Percentiles rank a stretch among this genome's conserved stretches.
phyloP scores from a whole-genome alignment of 2,113 vertebrate species.

The Pogona vitticeps region DNA sequence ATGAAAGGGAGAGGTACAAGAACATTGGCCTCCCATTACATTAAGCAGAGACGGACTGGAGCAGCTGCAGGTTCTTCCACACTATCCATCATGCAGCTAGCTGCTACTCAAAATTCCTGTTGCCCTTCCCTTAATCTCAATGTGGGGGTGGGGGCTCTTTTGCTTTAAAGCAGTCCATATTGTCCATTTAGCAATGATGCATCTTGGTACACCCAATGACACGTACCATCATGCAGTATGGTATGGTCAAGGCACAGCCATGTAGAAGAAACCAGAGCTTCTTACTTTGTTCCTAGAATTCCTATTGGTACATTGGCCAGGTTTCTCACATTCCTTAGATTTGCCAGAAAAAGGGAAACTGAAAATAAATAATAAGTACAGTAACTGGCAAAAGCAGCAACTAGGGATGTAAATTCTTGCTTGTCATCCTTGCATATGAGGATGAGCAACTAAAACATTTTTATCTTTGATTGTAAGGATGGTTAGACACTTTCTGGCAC shows the following conservation, averaged over 20 bases:
- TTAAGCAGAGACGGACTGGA: neutral
- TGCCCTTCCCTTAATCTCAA: neutral
- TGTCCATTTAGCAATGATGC: neutral
- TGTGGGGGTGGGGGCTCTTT: fast-evolving
- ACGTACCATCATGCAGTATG: neutral
- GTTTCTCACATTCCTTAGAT: neutral
- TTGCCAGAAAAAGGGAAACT: neutral
- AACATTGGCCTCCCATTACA: neutral
- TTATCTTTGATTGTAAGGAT: no score
- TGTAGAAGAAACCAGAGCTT: neutral
- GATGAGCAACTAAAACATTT: no score
- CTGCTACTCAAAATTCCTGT: neutral
- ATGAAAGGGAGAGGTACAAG: neutral
- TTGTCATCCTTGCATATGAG: no score
- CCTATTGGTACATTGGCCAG: neutral
- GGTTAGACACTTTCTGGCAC: no score
- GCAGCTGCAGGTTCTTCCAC: neutral
- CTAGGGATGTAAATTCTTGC: no score
- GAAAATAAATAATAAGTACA: neutral
- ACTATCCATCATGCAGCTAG: neutral
- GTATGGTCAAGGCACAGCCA: neutral
- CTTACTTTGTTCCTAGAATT: neutral
- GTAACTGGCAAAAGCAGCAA: no score
- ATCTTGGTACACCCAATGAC: neutral
- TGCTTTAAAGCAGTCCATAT: neutral